A percentile compares a stretch with the other conserved stretches of the same genome.
These are phyloP conservation scores for Clarias macrocephalus DNA, from an alignment of 2,113 vertebrate genomes.

Conservation along the genomic window DNA sequence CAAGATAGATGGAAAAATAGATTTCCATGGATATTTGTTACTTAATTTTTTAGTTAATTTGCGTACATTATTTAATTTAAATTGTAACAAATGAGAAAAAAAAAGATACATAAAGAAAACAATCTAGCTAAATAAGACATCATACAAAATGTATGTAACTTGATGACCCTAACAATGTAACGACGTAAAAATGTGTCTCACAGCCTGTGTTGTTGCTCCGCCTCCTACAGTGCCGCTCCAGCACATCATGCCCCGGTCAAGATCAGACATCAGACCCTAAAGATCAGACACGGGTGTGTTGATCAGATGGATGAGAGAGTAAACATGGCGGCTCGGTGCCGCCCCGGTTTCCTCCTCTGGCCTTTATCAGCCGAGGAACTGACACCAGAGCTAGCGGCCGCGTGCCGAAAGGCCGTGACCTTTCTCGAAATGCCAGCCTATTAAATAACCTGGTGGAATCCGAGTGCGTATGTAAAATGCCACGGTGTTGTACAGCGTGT, in stretches of 20 bases:
- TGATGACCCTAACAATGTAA: too few species aligned
- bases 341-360: constrained; percentile 33
- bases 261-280: constrained; percentile 56
- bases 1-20: too few species aligned
- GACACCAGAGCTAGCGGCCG: constrained; percentile 64
- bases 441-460: constrained; percentile 69
- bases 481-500: constrained; percentile 61
- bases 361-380: constrained; percentile 56
- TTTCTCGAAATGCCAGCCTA: constrained; percentile 74
- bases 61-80: too few species aligned
- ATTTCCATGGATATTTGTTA: too few species aligned
- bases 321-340: constrained; percentile 28
- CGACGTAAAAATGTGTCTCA: too few species aligned
- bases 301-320: constrained; percentile 57
- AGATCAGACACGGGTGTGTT: constrained; percentile 54
- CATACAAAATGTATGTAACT: not conserved
- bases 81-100: too few species aligned
- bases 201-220: not conserved
- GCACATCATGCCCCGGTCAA: not conserved
- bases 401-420: constrained; percentile 74
- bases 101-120: not conserved
- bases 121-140: not conserved
- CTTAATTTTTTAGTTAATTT: too few species aligned
- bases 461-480: constrained; percentile 68
- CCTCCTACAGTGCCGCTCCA: not conserved